Base-by-base conservation (phyloP, 1,140 invertebrate species). In the Phenacoccus solenopsis region DNA sequence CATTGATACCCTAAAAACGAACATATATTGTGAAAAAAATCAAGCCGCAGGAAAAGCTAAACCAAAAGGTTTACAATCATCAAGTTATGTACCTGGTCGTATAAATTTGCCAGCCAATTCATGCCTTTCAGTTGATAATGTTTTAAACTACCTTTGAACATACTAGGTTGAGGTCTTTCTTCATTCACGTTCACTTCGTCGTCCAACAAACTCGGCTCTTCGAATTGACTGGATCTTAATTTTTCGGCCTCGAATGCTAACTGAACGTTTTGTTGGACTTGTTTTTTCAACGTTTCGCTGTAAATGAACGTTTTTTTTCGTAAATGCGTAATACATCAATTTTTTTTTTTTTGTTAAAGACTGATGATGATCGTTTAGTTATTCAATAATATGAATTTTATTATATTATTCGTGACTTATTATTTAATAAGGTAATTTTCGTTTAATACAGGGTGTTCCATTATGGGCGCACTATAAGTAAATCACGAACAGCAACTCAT, bases 91-190 rank as follows among this genome's bases (percentile, higher is more conserved):
- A 90, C 90, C 82, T 92, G 89, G 76, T 96, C 91, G 78, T 96
- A 98, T 4, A 98, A 84, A 81, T 95, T 95, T 2, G 93, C 92
- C 13, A 98, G 81, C 96, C 96, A 98, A 78, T 96, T 97, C 92
- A 98, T 95, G 67, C 96, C 96, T 79, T 96, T 96, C 1, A 97
- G 81, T 77, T 98, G 96, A 79, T 98, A 98, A 25, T 89, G 88
- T 79, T 98, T 98, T 0, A 98, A 82, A 70, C 87, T 90, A 27
- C 96, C 96, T 74, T 87, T 85, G 79, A 97, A 96, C 75, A 96
- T 89, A 10, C 80, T 76, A 0, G 94, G 94, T 75, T 96, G 93
- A 2, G 89, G 88, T 78, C 78, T 81, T 76, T 81, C 86, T 76
- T 75, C 82, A 73, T 78, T 84, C 72, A 73, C 80, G 72, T 77